These are phyloP conservation scores for Amphiprion clarkii DNA, from an alignment of 2,797 vertebrate genomes.

Conservation along the genomic window DNA sequence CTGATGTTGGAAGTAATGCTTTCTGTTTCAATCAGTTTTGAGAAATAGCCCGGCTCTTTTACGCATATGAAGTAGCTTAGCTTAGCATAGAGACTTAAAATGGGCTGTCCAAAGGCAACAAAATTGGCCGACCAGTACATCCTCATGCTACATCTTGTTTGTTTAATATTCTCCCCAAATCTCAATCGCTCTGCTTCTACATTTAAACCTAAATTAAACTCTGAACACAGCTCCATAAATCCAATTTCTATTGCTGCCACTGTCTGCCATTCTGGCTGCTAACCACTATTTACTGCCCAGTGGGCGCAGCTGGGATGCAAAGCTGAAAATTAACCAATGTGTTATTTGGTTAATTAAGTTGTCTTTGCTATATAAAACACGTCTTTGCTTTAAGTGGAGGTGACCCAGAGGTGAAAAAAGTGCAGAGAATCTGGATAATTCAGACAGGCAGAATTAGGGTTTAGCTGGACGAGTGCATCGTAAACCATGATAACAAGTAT, in stretches of 20 bases:
- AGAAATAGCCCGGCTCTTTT: neutral
- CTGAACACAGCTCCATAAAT: constrained; percentile 26
- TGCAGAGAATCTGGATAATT: constrained; percentile 2
- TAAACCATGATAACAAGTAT: neutral
- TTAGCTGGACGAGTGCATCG: neutral
- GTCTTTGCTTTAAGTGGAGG: constrained; percentile 4
- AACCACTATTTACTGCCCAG: constrained; percentile 32
- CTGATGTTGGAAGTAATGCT: too few species aligned
- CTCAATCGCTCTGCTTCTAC: neutral
- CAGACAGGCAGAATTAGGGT: neutral
- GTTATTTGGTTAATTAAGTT: constrained; percentile 39
- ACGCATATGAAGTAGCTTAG: neutral
- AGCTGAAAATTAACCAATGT: constrained; percentile 22
- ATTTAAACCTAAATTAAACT: constrained; percentile 1
- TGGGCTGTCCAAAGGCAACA: neutral
- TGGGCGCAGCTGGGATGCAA: constrained; percentile 25
- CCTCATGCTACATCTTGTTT: neutral
- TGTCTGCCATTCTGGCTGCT: constrained; percentile 1
- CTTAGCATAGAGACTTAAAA: neutral
- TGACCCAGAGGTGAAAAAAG: constrained; percentile 9
- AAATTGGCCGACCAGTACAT: neutral
- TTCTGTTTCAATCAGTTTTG: too few species aligned
- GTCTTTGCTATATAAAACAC: constrained; percentile 23
- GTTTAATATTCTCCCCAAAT: constrained; percentile 11
- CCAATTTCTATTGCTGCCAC: constrained; percentile 11